Evolutionary conservation across 2,888 invertebrate genomes (phyloP), one percentile per base, ranked within the genome.

Genomic region (Heliconius sara): DNA sequence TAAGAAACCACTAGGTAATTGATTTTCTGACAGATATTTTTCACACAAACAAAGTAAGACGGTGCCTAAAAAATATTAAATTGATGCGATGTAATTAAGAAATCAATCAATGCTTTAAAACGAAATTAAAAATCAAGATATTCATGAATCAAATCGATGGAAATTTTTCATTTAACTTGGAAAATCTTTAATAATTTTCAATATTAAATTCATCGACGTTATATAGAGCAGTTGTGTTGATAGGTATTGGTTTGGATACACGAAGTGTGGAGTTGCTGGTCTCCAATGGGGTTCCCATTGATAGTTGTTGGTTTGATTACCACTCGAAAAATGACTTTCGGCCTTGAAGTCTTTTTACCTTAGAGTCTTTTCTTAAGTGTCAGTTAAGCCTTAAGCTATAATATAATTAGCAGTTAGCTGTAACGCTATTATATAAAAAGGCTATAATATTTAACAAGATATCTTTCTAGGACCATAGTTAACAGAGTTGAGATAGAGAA

Each of bases 21-120:
- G 81, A 81, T 79, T 78, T 76, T 63, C 60, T 1, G 52, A 52
- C 75, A 76, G 78, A 81, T 82, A 81, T 78, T 79, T 81, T 79
- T 52, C 72, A 73, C 71, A 71, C 68, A 81, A 77, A 82, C 70
- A 74, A 81, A 65, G 74, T 43, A 74, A 70, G 43, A 39, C 22
- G 76, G 57, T 52, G n/a, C 70, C 73, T 73, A 34, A 57, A 76
- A 79, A 71, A 78, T 30, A 67, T 79, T 76, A 75, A 79, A 80
- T 73, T 79, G 67, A 79, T 79, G 65, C 47, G 52, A 71, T 68
- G 68, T 73, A 72, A 80, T 81, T 80, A 72, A 16, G 22, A 25
- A 78, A 76, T 65, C 67, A 60, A 76, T 65, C n/a, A 43, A 65
- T 30, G 72, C 67, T 81, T 73, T 72, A 67, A 76, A 72, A 76